These are phyloP conservation scores for Luffia ferchaultella DNA, from an alignment of 2,888 invertebrate genomes.

Conservation along the genomic window DNA sequence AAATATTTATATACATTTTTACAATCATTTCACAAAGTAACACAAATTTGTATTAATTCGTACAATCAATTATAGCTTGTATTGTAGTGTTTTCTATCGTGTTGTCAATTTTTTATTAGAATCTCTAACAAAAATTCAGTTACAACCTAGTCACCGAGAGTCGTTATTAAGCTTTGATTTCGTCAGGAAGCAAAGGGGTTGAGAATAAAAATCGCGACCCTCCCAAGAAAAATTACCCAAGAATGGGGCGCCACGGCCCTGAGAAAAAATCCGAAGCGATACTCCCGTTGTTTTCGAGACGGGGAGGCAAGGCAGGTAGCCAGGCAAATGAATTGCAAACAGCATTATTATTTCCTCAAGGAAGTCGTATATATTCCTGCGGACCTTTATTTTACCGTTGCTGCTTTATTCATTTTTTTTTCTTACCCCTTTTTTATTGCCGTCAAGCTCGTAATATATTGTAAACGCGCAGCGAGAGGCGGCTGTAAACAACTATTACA, in stretches of 20 bases:
- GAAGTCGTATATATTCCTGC: conserved; percentile 65
- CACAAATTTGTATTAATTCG: no score
- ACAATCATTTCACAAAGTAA: no score
- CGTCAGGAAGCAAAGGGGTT: conserved; percentile 46
- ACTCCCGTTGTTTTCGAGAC: conserved; percentile 48
- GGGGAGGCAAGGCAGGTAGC: conserved; percentile 59
- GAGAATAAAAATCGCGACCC: conserved; percentile 50
- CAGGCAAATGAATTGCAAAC: conserved; percentile 67
- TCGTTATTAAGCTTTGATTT: conserved; percentile 52
- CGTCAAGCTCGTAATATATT: conserved; percentile 61
- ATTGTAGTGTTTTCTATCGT: no score
- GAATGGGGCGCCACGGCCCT: conserved; percentile 25
- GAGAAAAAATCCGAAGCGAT: conserved; percentile 29
- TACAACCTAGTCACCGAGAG: not conserved
- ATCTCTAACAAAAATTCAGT: not conserved
- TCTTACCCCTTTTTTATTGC: conserved; percentile 60
- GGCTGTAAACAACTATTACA: conserved; percentile 61
- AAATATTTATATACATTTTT: no score
- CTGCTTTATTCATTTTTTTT: conserved; percentile 56
- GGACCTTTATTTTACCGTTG: conserved; percentile 61
- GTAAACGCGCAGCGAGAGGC: conserved; percentile 53
- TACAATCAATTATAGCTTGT: no score
- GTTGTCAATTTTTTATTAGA: conserved; percentile 7
- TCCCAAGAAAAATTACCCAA: conserved; percentile 42
- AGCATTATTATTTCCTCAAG: conserved; percentile 67